These are phyloP conservation scores for Protomyctophum bolini DNA, from an alignment of 2,113 vertebrate genomes.

Conservation along the genomic window DNA sequence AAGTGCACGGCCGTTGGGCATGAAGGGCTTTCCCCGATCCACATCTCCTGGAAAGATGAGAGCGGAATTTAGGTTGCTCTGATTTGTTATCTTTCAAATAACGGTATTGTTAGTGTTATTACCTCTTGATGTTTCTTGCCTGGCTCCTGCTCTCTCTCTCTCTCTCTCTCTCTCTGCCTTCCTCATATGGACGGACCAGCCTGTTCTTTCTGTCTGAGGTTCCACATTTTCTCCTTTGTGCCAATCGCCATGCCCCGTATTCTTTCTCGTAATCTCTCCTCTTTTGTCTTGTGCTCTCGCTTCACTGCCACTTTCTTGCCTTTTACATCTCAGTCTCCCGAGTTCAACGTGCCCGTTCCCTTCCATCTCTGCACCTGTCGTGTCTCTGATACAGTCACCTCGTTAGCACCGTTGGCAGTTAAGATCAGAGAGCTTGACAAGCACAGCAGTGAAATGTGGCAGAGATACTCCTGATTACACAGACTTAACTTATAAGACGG, in stretches of 20 bases:
- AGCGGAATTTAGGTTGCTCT: conserved; percentile 14
- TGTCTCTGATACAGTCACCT: conserved; percentile 65
- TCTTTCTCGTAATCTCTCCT: conserved; percentile 1
- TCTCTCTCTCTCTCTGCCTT: neutral
- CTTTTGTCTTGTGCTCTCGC: neutral
- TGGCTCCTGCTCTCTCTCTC: neutral
- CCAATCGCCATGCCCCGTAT: neutral
- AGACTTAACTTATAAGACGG: conserved; percentile 73
- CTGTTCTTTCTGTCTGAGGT: neutral
- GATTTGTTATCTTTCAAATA: neutral
- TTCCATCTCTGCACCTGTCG: conserved; percentile 45
- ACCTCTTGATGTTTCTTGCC: neutral
- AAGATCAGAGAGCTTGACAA: conserved; percentile 74
- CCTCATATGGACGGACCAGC: neutral
- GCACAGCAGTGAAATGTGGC: conserved; percentile 57
- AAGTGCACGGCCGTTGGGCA: neutral
- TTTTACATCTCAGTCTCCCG: conserved; percentile 18
- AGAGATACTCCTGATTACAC: conserved; percentile 65
- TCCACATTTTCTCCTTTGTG: neutral
- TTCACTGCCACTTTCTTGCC: conserved; percentile 19
- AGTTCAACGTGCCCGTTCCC: conserved; percentile 19
- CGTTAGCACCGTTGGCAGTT: conserved; percentile 73
- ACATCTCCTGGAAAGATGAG: conserved; percentile 2
- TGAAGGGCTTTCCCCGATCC: neutral
- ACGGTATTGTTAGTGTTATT: too few species aligned